Evolutionary conservation across 2,888 invertebrate species (phyloP).

Genomic region (Drosophila siamana): DNA sequence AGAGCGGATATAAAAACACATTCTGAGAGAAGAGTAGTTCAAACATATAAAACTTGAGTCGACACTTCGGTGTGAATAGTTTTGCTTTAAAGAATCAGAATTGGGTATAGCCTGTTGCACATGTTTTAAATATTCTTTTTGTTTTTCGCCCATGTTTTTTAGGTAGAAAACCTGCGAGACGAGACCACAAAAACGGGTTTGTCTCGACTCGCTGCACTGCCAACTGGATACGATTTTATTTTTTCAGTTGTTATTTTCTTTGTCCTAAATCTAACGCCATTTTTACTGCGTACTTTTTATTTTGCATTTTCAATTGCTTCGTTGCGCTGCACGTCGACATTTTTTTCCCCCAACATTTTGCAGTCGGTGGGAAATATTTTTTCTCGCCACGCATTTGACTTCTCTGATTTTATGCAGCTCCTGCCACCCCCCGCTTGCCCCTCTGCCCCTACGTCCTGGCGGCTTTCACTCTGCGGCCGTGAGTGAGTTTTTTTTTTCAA

Average conservation of each 20-base stretch:
- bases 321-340: conserved; percentile 38
- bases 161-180: conserved; percentile 52
- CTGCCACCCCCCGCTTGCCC: conserved; percentile 6
- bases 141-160: background rate
- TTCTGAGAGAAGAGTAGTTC: too few relatives aligned
- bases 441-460: background rate
- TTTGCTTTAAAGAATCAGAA: background rate
- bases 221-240: conserved; percentile 49
- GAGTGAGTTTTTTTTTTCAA: conserved; percentile 46
- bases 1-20: too few relatives aligned
- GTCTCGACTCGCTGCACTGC: conserved; percentile 49
- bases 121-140: background rate
- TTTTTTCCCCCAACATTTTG: conserved; percentile 57
- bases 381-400: conserved; percentile 64
- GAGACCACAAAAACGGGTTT: conserved; percentile 66
- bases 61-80: too few relatives aligned
- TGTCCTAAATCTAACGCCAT: conserved; percentile 75
- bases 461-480: conserved; percentile 20
- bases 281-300: conserved; percentile 63
- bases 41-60: too few relatives aligned
- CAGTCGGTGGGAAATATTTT: conserved; percentile 65
- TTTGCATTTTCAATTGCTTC: conserved; percentile 73
- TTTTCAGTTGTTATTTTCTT: conserved; percentile 54
- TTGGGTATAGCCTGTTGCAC: conserved; percentile 45
- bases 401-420: conserved; percentile 51